Base-by-base conservation (phyloP, 2,888 invertebrate species). In the Lathronympha strigana region DNA sequence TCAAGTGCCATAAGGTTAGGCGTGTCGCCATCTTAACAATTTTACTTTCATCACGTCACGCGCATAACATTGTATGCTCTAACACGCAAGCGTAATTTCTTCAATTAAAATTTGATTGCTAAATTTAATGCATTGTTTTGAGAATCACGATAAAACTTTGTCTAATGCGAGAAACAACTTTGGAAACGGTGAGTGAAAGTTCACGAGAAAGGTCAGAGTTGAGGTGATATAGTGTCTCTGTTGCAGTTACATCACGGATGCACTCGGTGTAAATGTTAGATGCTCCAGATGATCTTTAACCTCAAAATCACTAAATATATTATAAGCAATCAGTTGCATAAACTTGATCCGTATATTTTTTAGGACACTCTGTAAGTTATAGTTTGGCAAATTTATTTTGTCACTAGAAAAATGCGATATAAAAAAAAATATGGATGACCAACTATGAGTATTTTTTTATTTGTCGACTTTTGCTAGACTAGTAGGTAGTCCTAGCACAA, bases 1-100 rank as follows among this genome's bases (percentile, higher is more conserved):
- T 71, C 67, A 70, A 67, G 69, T 62, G 67, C 55, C 68, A 69
- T 47, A 62, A 62, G 66, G 61, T 67, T 64, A 68, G 63, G 62
- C 61, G 6, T 40, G 50, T 23, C 51, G 40, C 53, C 38, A 47
- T 62, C 62, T 66, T 50, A 28, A 45, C 49, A 67, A 66, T 69
- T 69, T 69, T 62, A 70, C 72, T 71, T 71, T 68, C 68, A 60
- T 58, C 31, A 9, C 33, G 57, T 57, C 43, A 58, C 50, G 63
- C 40, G 19, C 21, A 2, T 47, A 47, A 47, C 23, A 23, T 9
- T 6, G 31, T 17, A 9, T 8, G 40, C 36, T 49, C 23, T 51
- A 36, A 17, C 36, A 64, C 21, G 51, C 36, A 36, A 58, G 19
- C 2, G 62, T 25, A 49, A 63, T 64, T 64, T n/a, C 58, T 64